Evolutionary conservation across 2,888 invertebrate genomes (phyloP), one percentile per base, ranked within the genome.

Genomic region (Pammene aurita): DNA sequence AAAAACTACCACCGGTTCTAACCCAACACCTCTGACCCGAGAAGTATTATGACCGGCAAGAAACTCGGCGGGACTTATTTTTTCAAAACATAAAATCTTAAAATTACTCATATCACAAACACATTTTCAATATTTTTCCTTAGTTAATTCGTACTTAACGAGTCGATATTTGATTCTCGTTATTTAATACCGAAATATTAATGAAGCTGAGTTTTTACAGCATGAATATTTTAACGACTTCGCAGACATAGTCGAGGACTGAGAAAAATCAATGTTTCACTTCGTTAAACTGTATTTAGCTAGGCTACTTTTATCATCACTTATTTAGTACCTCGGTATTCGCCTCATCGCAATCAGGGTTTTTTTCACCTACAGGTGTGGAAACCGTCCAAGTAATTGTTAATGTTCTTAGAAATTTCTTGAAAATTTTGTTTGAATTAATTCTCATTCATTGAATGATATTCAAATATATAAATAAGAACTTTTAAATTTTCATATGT

Each of bases 151-250:
- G 35, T 48, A 61, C 18, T 61, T 18, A 50, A 50, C 50, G 50
- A 48, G 7, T 11, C 13, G 48, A 61, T 61, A 61, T 41, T 61
- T 50, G 61, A 50, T n/a, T 50, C 38, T 50, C 50, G 50, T 61
- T 61, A 61, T 34, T 38, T 38, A 50, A 52, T 26, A 48, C 35
- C 35, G n/a, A 48, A 50, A 48, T 61, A 35, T n/a, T 50, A 61
- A 61, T 61, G 61, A 50, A 50, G 41, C 5, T 10, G 41, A 16
- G 7, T 41, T 61, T 61, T 61, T 62, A 18, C 41, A 41, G 50
- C 18, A 18, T 62, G 62, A 62, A 62, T 62, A 52, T 62, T 52
- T 52, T 26, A 62, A 52, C 62, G 41, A 62, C 18, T 35, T 38
- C 18, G 7, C 42, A 41, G 50, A 50, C 38, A n/a, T n/a, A 50